These are phyloP conservation scores for Catalaphyllia jardinei DNA, from an alignment of 64 coral and sea anemone species.

Conservation along the genomic window DNA sequence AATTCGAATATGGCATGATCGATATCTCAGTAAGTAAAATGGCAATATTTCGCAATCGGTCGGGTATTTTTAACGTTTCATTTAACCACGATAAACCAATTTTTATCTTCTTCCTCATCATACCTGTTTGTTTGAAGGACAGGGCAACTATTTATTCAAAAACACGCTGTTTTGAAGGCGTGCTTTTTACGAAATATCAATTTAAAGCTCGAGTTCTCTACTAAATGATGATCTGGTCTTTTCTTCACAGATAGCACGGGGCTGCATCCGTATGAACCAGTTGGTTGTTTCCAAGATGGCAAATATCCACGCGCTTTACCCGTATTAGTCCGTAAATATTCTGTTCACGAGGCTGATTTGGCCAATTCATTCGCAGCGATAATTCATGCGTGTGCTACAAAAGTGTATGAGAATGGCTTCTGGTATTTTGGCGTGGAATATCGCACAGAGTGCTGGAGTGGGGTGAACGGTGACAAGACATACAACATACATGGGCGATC, in stretches of 20 bases:
- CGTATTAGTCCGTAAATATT: background rate
- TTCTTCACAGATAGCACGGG: background rate
- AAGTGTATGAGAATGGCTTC: background rate
- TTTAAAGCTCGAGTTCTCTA: too few species aligned
- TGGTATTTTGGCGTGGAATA: background rate
- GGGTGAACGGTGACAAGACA: background rate
- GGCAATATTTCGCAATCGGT: too few species aligned
- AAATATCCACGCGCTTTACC: background rate
- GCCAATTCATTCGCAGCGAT: background rate
- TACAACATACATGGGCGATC: background rate
- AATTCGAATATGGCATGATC: too few species aligned
- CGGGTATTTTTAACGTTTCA: too few species aligned
- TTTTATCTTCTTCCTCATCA: too few species aligned
- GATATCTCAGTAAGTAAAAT: too few species aligned
- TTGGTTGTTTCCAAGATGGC: background rate
- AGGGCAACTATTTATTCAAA: too few species aligned
- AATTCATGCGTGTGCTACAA: background rate
- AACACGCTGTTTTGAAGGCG: too few species aligned
- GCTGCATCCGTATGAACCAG: background rate
- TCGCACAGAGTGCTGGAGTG: background rate
- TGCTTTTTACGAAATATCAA: too few species aligned
- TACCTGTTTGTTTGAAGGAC: too few species aligned
- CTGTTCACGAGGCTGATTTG: background rate
- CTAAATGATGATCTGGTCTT: background rate
- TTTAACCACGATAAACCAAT: too few species aligned